phyloP scores from a whole-genome alignment of 2,113 vertebrate genomes.

The Peucedramus taeniatus region DNA sequence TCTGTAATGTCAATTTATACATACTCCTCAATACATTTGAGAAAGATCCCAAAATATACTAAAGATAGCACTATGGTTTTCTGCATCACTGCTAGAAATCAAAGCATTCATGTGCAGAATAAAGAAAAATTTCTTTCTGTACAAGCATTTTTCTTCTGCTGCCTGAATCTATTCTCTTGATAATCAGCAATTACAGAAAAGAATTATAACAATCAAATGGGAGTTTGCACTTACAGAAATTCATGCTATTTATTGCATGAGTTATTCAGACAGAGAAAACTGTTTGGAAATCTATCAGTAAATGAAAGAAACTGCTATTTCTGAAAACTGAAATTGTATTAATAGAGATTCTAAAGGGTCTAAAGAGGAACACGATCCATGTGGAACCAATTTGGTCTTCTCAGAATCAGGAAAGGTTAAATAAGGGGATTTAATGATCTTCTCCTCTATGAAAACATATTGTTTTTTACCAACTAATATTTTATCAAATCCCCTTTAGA shows the following conservation, averaged over 20 bases:
- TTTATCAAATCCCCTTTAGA: not conserved
- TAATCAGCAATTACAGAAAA: conserved; percentile 37
- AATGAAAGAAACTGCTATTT: not conserved
- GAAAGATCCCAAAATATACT: not conserved
- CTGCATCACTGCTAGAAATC: conserved; percentile 7
- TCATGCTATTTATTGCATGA: not conserved
- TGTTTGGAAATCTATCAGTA: not conserved
- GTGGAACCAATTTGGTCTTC: not conserved
- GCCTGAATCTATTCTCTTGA: not conserved
- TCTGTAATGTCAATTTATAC: not conserved
- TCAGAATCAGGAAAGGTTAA: not conserved
- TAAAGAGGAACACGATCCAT: not conserved
- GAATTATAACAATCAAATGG: conserved; percentile 11
- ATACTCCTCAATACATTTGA: not conserved
- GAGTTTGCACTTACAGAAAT: not conserved
- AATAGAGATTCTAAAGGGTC: not conserved
- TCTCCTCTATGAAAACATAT: not conserved
- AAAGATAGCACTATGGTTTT: conserved; percentile 4
- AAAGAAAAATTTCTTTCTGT: conserved; percentile 9
- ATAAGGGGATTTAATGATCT: not conserved
- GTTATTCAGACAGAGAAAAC: conserved; percentile 14
- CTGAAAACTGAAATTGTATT: not conserved
- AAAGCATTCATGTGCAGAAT: conserved; percentile 21
- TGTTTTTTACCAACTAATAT: not conserved
- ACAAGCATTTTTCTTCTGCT: conserved; percentile 8